These are phyloP conservation scores for Melikaiella ostensackeni DNA, from an alignment of 2,888 invertebrate genomes.

Conservation along the genomic window DNA sequence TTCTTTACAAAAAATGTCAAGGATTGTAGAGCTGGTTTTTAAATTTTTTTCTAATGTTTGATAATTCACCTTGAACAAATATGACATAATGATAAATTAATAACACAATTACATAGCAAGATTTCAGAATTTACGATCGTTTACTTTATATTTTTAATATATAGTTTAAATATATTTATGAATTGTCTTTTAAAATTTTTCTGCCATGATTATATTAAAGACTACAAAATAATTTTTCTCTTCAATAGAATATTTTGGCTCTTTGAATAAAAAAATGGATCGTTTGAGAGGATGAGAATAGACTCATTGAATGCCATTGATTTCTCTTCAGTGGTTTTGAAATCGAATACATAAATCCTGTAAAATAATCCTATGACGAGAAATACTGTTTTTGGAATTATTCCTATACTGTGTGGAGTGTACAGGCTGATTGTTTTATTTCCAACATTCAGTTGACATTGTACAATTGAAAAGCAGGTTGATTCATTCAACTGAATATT, in stretches of 20 bases:
- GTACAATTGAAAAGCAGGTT: constrained; percentile 14
- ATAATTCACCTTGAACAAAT: no score
- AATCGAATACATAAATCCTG: neutral
- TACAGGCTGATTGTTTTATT: neutral
- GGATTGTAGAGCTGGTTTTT: no score
- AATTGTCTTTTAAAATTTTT: neutral
- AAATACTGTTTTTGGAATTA: neutral
- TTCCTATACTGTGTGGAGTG: neutral
- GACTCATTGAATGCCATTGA: neutral
- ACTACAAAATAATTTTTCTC: neutral
- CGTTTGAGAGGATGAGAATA: neutral
- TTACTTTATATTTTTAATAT: no score
- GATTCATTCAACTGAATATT: neutral
- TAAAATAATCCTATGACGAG: neutral
- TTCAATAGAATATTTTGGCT: neutral
- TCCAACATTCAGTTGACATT: neutral
- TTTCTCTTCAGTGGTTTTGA: neutral
- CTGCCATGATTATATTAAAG: no score
- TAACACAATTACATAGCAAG: no score
- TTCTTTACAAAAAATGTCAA: neutral
- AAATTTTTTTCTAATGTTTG: no score
- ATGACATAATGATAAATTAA: no score
- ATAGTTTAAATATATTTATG: no score
- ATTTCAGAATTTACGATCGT: no score
- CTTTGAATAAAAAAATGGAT: neutral